Conservation (phyloP, 2,888 invertebrate species). For the Drosophila sordidapex region DNA sequence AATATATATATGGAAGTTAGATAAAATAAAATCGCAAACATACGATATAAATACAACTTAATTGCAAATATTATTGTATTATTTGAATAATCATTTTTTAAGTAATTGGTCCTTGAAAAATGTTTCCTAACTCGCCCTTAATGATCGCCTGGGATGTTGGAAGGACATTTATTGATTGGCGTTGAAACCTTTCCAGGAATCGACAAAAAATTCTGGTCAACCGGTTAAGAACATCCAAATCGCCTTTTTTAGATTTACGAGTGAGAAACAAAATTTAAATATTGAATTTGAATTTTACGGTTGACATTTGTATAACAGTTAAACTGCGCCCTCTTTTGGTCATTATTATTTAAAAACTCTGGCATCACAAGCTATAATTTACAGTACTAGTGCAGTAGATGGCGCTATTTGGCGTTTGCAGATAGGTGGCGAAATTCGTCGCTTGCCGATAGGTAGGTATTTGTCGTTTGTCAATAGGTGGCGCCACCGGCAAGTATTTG, state of each 20-base stretch:
- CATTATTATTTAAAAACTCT: background rate
- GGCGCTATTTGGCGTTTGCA: background rate
- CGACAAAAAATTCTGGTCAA: background rate
- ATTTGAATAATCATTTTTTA: background rate
- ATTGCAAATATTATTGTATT: background rate
- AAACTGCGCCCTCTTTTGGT: background rate
- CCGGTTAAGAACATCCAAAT: background rate
- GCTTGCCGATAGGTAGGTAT: rapidly evolving
- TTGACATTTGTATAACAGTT: constrained; percentile 27
- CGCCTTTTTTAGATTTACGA: background rate
- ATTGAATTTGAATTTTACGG: constrained; percentile 12
- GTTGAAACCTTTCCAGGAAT: background rate
- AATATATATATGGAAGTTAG: constrained; percentile 56
- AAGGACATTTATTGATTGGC: background rate
- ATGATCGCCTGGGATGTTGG: background rate
- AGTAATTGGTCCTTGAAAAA: background rate
- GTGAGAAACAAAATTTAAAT: constrained; percentile 7
- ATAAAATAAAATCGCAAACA: constrained; percentile 44
- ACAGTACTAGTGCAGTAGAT: background rate
- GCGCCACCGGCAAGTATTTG: no score
- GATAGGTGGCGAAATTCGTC: background rate
- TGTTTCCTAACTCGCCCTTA: no score
- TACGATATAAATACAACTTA: constrained; percentile 31
- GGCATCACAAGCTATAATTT: background rate
- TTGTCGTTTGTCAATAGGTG: no score